These are phyloP conservation scores for Ridgeia piscesae DNA, from an alignment of 1,140 invertebrate species.

Conservation along the genomic window DNA sequence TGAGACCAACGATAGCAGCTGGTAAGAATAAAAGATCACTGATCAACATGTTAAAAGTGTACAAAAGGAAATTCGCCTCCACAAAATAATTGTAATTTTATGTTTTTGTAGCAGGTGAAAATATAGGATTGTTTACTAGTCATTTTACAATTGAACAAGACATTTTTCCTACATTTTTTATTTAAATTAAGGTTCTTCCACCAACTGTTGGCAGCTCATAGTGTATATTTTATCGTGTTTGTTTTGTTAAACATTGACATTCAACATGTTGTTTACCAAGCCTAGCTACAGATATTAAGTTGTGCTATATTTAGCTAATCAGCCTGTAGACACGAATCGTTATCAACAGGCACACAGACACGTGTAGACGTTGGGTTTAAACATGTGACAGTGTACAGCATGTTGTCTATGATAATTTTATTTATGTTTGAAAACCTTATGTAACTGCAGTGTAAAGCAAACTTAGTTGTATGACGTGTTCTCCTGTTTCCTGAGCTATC, in stretches of 20 bases:
- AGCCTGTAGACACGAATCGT: background rate
- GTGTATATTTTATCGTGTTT: background rate
- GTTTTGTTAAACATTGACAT: background rate
- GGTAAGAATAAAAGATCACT: too few relatives aligned
- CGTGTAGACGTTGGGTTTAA: too few relatives aligned
- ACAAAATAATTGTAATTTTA: too few relatives aligned
- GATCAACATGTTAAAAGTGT: too few relatives aligned
- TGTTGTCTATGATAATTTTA: too few relatives aligned
- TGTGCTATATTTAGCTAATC: background rate
- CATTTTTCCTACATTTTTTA: background rate
- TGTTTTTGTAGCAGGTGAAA: too few relatives aligned
- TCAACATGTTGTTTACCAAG: background rate
- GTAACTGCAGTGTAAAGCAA: background rate
- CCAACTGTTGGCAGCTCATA: background rate
- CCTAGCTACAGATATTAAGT: background rate
- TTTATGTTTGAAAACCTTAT: background rate
- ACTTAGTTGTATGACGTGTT: background rate
- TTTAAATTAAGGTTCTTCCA: background rate
- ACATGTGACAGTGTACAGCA: too few relatives aligned
- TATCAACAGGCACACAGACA: background rate
- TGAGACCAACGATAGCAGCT: too few relatives aligned
- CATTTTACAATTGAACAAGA: background rate
- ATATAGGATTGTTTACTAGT: too few relatives aligned
- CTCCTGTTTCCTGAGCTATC: background rate
- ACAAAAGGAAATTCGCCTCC: too few relatives aligned